These are phyloP conservation scores for Rachycentron canadum DNA, from an alignment of 2,797 vertebrate genomes.

Conservation along the genomic window DNA sequence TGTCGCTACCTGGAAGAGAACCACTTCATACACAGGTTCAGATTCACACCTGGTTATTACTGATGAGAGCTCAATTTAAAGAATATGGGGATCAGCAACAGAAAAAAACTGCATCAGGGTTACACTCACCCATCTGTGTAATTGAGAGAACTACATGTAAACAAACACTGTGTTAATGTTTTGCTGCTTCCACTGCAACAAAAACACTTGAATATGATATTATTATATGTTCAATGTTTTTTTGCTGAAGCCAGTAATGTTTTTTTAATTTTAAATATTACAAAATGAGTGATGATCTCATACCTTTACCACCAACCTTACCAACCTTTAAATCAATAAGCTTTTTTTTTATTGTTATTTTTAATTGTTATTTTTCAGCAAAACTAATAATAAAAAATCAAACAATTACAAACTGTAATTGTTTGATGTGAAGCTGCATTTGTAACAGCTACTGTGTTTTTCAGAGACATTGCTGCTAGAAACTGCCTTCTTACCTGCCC, in stretches of 20 bases:
- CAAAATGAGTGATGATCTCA: conserved; percentile 1
- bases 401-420: not conserved
- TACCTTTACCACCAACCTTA: too few relatives aligned
- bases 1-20: conserved; percentile 95
- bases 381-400: not conserved
- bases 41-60: conserved; percentile 2
- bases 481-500: conserved; percentile 93
- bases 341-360: too few relatives aligned
- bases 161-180: not conserved
- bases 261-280: not conserved
- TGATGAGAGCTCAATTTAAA: not conserved
- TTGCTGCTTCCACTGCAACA: not conserved
- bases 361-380: not conserved
- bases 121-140: not conserved
- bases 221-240: not conserved
- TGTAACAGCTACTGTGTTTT: conserved; percentile 43
- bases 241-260: not conserved
- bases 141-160: not conserved
- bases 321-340: too few relatives aligned
- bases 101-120: not conserved
- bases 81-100: not conserved
- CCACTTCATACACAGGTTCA: conserved; percentile 89
- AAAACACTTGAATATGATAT: not conserved
- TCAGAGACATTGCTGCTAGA: conserved; percentile 93
- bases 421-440: not conserved